Evolutionary conservation across 2,888 invertebrate species (phyloP), one percentile per base, ranked within the genome.

Genomic region (Griposia aprilina): DNA sequence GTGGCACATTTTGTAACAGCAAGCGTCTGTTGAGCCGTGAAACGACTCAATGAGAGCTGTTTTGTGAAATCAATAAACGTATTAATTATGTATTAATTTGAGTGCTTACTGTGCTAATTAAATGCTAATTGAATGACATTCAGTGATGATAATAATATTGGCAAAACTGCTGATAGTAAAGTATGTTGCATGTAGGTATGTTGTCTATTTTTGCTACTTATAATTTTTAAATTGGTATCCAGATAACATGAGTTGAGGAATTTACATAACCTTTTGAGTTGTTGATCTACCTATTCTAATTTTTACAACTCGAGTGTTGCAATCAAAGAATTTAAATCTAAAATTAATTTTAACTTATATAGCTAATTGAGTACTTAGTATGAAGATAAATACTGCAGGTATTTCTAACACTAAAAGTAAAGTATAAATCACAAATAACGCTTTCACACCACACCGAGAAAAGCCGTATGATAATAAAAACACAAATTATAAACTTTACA

Each of bases 401-500:
- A 74, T 66, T 48, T 57, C 2, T 50, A 20, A n/a, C 20, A 30
- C 26, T 59, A 62, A 60, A 76, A 76, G 10, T 23, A 65, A 26
- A 13, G 20, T 41, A 71, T 71, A 67, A 66, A 66, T 82, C 26
- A 70, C 15, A 52, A 62, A 59, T 71, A 62, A 78, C 8, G 20
- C 69, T 75, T 72, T 76, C 30, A 68, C 60, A 69, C 50, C 36
- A 57, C 62, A 23, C 3, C 5, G 20, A 70, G 59, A 66, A 77
- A 72, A 70, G 62, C n/a, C 10, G 45, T 50, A 70, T 26, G 59
- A 55, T 55, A 76, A 13, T 79, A 86, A 87, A 36, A 84, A 82
- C 60, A 68, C 57, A 82, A 83, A 86, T 84, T 82, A 79, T 63
- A 83, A 30, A 65, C 68, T 78, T 86, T 78, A 86, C 57, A 69